These are phyloP conservation scores for Bicyclus anynana DNA, from an alignment of 1,140 invertebrate species.

Conservation along the genomic window DNA sequence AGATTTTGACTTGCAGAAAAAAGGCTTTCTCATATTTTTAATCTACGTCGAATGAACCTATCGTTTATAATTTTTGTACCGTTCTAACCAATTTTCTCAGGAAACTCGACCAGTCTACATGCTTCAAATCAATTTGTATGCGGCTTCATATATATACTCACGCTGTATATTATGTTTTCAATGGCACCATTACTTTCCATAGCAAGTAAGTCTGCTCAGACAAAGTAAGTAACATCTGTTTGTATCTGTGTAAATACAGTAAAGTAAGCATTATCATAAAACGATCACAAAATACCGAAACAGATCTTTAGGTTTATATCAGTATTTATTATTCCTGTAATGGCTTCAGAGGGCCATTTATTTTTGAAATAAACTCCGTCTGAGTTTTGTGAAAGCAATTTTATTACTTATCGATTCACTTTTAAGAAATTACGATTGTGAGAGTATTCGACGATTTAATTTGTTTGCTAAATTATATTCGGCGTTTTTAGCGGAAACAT, in stretches of 20 bases:
- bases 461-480: not conserved
- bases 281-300: slow-evolving; percentile 1
- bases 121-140: too few species aligned
- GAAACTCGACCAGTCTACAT: too few species aligned
- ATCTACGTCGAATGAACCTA: too few species aligned
- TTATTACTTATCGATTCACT: not conserved
- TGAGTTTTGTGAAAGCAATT: not conserved
- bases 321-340: not conserved
- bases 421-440: not conserved
- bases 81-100: too few species aligned
- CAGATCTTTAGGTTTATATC: not conserved
- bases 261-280: not conserved
- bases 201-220: not conserved
- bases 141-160: too few species aligned
- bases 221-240: not conserved
- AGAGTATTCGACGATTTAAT: not conserved
- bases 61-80: too few species aligned
- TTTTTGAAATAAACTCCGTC: not conserved
- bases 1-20: too few species aligned
- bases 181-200: too few species aligned
- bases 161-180: too few species aligned
- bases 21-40: too few species aligned
- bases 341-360: not conserved
- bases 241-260: not conserved
- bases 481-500: too few species aligned